A percentile compares a stretch with the other conserved stretches of the same genome.
These are phyloP conservation scores for Oncorhynchus clarkii DNA, from an alignment of 2,113 vertebrate genomes.

Conservation along the genomic window DNA sequence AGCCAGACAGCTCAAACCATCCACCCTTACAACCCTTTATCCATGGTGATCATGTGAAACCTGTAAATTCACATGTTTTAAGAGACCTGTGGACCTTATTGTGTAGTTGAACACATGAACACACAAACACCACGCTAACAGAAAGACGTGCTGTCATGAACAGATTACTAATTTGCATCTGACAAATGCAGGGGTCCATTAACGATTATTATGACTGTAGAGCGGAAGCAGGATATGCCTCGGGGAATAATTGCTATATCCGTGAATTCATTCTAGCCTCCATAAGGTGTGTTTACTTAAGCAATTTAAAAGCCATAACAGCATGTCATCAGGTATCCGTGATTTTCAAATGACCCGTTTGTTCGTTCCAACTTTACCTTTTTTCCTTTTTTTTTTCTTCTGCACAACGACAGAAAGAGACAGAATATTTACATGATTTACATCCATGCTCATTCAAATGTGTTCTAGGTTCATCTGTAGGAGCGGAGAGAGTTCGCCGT, in stretches of 20 bases:
- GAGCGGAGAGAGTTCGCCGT: constrained; percentile 36
- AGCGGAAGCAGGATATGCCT: constrained; percentile 24
- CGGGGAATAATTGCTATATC: constrained; percentile 47
- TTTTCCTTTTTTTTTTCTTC: not conserved
- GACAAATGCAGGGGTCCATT: constrained; percentile 42
- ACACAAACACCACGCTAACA: constrained; percentile 1
- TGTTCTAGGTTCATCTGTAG: constrained; percentile 49
- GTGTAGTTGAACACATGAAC: not conserved
- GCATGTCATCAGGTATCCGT: constrained; percentile 49
- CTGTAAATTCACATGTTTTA: constrained; percentile 10
- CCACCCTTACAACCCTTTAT: not conserved
- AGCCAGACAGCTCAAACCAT: no score
- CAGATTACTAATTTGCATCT: constrained; percentile 42
- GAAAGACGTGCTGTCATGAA: constrained; percentile 21
- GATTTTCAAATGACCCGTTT: constrained; percentile 52
- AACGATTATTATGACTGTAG: constrained; percentile 39
- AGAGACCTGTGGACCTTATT: not conserved
- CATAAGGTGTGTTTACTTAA: constrained; percentile 45
- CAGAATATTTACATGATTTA: constrained; percentile 26
- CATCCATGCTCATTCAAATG: constrained; percentile 43
- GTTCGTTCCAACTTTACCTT: not conserved
- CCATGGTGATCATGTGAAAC: constrained; percentile 10
- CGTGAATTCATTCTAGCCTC: constrained; percentile 51
- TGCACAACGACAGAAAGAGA: not conserved
- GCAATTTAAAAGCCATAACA: constrained; percentile 52